Evolutionary conservation across 37 sponge, comb jelly and placozoan species (phyloP).

Genomic region (Cliona cf. orientalis): DNA sequence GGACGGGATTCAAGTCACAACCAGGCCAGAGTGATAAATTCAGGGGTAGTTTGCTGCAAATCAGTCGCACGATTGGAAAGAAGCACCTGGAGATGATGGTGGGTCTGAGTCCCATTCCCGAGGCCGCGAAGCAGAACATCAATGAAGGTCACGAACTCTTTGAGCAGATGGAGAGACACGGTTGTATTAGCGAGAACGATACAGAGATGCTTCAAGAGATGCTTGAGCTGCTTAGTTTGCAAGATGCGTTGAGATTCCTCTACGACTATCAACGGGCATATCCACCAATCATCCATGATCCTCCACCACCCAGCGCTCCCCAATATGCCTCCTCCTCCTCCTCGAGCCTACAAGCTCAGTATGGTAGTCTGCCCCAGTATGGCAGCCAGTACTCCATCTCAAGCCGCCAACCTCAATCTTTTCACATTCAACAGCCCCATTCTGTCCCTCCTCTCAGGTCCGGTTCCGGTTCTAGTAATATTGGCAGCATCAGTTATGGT

Average conservation of each 20-base stretch:
- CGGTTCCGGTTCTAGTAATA: too few relatives aligned
- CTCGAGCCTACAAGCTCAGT: too few relatives aligned
- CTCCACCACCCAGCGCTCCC: too few relatives aligned
- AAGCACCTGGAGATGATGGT: slow-evolving; percentile 26
- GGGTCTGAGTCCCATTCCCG: slow-evolving; percentile 24
- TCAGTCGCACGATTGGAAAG: background rate
- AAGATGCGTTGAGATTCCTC: slow-evolving; percentile 16
- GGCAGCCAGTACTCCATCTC: too few relatives aligned
- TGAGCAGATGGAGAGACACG: slow-evolving; percentile 19
- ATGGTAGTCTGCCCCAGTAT: too few relatives aligned
- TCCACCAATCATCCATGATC: background rate
- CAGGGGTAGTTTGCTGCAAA: slow-evolving; percentile 1
- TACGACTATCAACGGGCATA: background rate
- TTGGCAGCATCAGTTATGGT: too few relatives aligned
- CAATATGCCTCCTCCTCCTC: too few relatives aligned
- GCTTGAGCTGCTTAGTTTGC: slow-evolving; percentile 18
- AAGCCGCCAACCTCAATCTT: too few relatives aligned
- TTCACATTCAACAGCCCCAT: too few relatives aligned
- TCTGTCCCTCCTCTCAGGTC: too few relatives aligned
- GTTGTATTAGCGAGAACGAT: slow-evolving; percentile 39
- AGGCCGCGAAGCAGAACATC: slow-evolving; percentile 10
- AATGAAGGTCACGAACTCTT: slow-evolving; percentile 22
- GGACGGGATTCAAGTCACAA: too few relatives aligned
- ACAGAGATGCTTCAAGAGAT: slow-evolving; percentile 27
- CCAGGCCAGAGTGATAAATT: slow-evolving; percentile 1